phyloP scores from a whole-genome alignment of 2,888 invertebrate species.

The Phasia obesa region DNA sequence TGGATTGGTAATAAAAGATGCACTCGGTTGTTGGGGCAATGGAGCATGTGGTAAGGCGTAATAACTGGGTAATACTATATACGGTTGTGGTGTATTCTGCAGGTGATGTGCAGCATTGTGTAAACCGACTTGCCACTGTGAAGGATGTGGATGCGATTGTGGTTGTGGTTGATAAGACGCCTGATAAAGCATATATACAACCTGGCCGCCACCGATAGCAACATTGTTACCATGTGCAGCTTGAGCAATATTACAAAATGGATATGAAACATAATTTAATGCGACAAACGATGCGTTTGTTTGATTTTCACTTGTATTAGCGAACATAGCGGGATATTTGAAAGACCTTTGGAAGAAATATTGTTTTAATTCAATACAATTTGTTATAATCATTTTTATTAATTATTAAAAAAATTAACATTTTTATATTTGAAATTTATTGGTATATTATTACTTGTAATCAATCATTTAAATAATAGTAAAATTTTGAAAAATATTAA shows the following conservation, averaged over 20 bases:
- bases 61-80: slow-evolving; percentile 57
- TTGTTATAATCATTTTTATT: too few relatives aligned
- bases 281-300: slow-evolving; percentile 41
- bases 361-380: neutral
- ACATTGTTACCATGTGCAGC: too few relatives aligned
- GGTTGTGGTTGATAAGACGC: slow-evolving; percentile 71
- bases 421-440: too few relatives aligned
- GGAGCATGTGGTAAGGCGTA: slow-evolving; percentile 58
- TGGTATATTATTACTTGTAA: too few relatives aligned
- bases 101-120: slow-evolving; percentile 60
- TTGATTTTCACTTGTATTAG: slow-evolving; percentile 79
- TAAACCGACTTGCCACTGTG: slow-evolving; percentile 71
- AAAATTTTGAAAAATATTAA: too few relatives aligned
- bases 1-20: slow-evolving; percentile 73
- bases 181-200: slow-evolving; percentile 66
- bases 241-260: slow-evolving; percentile 68
- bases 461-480: too few relatives aligned
- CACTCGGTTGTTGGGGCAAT: slow-evolving; percentile 72
- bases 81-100: slow-evolving; percentile 68
- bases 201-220: slow-evolving; percentile 37
- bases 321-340: slow-evolving; percentile 81
- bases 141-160: slow-evolving; percentile 71
- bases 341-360: slow-evolving; percentile 73
- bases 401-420: neutral
- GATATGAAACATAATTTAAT: slow-evolving; percentile 65